Evolutionary conservation across 2,797 vertebrate species (phyloP), one percentile per base, ranked within the genome.

Genomic region (Scolopax rusticola): DNA sequence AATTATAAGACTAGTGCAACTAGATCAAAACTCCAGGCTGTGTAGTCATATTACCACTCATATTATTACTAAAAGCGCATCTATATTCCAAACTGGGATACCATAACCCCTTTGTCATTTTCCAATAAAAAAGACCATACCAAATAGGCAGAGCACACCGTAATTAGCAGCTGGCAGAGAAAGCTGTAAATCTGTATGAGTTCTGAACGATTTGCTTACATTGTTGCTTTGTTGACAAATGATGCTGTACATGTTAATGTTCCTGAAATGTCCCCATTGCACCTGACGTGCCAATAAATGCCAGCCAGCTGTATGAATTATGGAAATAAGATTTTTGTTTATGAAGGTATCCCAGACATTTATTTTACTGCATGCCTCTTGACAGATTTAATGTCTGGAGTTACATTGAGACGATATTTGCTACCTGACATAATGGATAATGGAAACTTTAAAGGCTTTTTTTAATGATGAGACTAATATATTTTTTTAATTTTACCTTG

Each of bases 281-380:
- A 99, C 98, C 98, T 98, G 98, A 98, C 98, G 98, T 98, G 98
- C 98, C 98, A 99, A 98, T 98, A 98, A 98, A 98, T 98, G 98
- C 98, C 98, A 98, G 98, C 98, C 98, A 98, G 98, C 98, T 98
- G 98, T 98, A 98, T 98, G 98, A 98, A 98, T 98, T 98, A 98
- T 98, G 98, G 98, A 98, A 98, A 98, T 99, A 99, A 98, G 98
- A 98, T 98, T 99, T 98, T 99, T 98, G 98, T 98, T 99, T 98
- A 98, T 98, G 98, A 98, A 98, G 98, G 98, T 98, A 98, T 98
- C 98, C 98, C 97, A 98, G 98, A 98, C 98, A 98, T 98, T 98
- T 98, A 98, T 98, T 98, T 98, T 98, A 98, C 97, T 97, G 97
- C 98, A 97, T 98, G 98, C 98, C 98, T 98, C 98, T 98, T 97